Evolutionary conservation across 2,888 invertebrate genomes (phyloP), one percentile per base, ranked within the genome.

Genomic region (Rhopalosiphum nymphaeae): DNA sequence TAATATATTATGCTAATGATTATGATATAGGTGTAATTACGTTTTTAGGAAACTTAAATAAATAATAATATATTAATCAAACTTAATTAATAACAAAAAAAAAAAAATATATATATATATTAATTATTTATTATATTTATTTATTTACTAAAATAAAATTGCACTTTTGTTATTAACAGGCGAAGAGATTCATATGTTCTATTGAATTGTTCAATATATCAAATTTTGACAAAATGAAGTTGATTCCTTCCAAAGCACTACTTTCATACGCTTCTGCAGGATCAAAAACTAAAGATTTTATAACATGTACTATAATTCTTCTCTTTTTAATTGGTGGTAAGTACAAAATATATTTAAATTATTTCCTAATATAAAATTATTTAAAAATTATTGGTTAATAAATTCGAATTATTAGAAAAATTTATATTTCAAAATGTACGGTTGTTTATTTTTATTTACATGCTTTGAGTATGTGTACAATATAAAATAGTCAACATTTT

Each of bases 141-240:
- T 5, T 1, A 67, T 36, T 16, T 67, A n/a, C 26, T 67, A 67
- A 67, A 67, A 67, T n/a, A 67, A n/a, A 67, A 36, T 67, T 86
- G 5, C 46, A 11, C 44, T 0, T 93, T 61, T 78, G 1, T 93
- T 11, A 36, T 84, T 84, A 61, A 21, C 46, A 94, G 86, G 91
- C 36, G 85, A 91, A 29, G 53, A 91, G 13, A 49, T 61, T 49
- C 67, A 49, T 42, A 57, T 87, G 53, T 57, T 44, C 90, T 67
- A 29, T 86, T 94, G 91, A 94, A n/a, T 26, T 49, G 67, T 61
- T 91, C 61, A 67, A 53, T 78, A 49, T 46, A 85, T 92, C 92
- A 49, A 84, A 93, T 84, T 84, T 85, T 46, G 53, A 86, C 86
- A 91, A 94, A 90, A 94, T 94, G 94, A 87, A 91, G 94, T 67